Base-by-base conservation (phyloP, 2,113 vertebrate species). In the Scalopus aquaticus region DNA sequence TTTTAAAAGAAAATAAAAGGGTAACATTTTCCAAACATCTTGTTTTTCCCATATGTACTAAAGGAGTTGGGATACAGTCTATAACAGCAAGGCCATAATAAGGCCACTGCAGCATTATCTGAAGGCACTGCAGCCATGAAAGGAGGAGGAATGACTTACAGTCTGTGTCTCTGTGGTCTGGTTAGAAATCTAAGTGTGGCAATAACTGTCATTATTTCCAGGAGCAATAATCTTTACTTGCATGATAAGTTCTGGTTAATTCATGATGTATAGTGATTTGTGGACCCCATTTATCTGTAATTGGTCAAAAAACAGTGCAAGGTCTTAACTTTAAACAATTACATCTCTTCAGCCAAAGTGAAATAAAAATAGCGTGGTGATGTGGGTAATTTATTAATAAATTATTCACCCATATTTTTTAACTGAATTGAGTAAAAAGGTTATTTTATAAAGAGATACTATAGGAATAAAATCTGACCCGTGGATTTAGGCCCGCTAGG, bases 1-100 rank as follows among this genome's bases (percentile, higher is more conserved):
- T 77, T 85, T 67, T n/a, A 81, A 88, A 91, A 89, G 6, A 89
- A 22, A 60, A 37, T n/a, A 72, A 89, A 81, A 84, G 12, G 26
- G 39, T 2, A 49, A 76, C 37, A 56, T 81, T 93, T 28, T 88
- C 74, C 26, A 26, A 82, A 73, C 10, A 62, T 44, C 20, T 35
- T 90, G 37, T 76, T 90, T n/a, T 5, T 19, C 32, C 42, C n/a
- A 46, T 46, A 56, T 32, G 13, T 70, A 56, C 44, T 83, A 70
- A 87, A 77, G 39, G 70, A 73, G 35, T 56, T 49, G 28, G 37
- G 20, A 9, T 46, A 74, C 9, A 9, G 65, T 17, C 44, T 56
- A 6, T 56, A 44, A 80, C 1, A 6, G 35, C 39, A 3, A 5
- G 0, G 3, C 46, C 46, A 49, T 16, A 51, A 3, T 54, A 15